Evolutionary conservation across 2,888 invertebrate species (phyloP).

Genomic region (Flexamia atlantica): DNA sequence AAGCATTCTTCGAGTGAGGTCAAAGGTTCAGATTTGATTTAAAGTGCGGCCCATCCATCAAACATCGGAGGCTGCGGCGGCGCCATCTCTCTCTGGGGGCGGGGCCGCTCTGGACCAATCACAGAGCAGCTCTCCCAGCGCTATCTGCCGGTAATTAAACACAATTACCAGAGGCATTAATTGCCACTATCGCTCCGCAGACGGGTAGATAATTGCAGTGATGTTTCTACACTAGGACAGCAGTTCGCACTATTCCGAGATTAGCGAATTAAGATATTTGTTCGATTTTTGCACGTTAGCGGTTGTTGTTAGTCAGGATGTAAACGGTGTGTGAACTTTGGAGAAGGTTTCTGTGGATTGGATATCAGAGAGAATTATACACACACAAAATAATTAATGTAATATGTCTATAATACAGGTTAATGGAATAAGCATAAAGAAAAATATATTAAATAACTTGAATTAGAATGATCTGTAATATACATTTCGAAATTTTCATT

Average conservation of each 20-base stretch:
- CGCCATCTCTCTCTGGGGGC: slow-evolving; percentile 15
- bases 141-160: slow-evolving; percentile 35
- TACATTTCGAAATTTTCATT: too few species aligned
- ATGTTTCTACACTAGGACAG: slow-evolving; percentile 19
- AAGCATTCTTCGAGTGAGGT: background rate
- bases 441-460: too few species aligned
- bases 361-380: too few species aligned
- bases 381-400: too few species aligned
- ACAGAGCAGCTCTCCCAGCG: background rate
- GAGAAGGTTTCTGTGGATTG: too few species aligned
- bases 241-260: slow-evolving; percentile 27
- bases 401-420: too few species aligned
- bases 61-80: background rate
- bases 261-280: slow-evolving; percentile 39
- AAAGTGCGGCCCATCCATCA: background rate
- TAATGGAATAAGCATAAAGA: too few species aligned
- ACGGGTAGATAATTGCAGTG: background rate
- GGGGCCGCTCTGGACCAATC: slow-evolving; percentile 24
- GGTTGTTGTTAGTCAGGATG: background rate
- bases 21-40: slow-evolving; percentile 9
- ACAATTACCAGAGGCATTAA: slow-evolving; percentile 44
- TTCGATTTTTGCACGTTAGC: background rate
- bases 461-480: too few species aligned
- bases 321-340: background rate
- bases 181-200: slow-evolving; percentile 25